Percentiles rank a stretch among this genome's conserved stretches.
These are phyloP conservation scores for Lemur catta DNA, from an alignment of 2,797 vertebrate genomes.

Conservation along the genomic window DNA sequence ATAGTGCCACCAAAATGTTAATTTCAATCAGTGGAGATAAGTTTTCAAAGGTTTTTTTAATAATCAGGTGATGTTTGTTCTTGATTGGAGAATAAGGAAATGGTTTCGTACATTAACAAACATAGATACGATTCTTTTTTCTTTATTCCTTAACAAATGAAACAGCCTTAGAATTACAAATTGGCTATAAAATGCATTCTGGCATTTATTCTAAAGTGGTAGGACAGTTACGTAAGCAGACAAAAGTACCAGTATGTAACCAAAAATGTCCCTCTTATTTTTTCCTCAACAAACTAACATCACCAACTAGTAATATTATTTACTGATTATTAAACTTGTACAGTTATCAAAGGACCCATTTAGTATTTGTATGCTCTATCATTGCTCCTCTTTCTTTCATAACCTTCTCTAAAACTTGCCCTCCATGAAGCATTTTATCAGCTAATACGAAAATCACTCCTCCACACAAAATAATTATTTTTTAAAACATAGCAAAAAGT, in stretches of 20 bases:
- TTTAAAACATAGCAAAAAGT: conserved; percentile 51
- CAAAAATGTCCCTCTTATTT: neutral
- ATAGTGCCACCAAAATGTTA: neutral
- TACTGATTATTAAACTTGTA: conserved; percentile 1
- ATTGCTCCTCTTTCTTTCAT: conserved; percentile 1
- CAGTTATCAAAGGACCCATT: neutral
- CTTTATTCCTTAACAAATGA: neutral
- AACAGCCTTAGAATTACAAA: neutral
- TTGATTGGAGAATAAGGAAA: neutral
- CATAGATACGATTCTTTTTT: neutral
- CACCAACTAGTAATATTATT: neutral
- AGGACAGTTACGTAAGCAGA: neutral
- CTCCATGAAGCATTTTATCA: conserved; percentile 38
- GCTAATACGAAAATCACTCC: conserved; percentile 50
- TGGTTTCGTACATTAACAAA: neutral
- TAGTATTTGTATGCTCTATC: neutral
- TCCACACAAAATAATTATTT: conserved; percentile 29
- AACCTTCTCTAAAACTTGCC: neutral
- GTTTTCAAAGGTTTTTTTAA: conserved; percentile 20
- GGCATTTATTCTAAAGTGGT: neutral
- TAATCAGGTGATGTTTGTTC: neutral
- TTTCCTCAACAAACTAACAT: neutral
- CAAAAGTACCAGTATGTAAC: neutral
- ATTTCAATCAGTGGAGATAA: neutral
- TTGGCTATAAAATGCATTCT: conserved; percentile 5